Evolutionary conservation across 2,888 invertebrate species (phyloP).

Genomic region (Meghimatium bilineatum): DNA sequence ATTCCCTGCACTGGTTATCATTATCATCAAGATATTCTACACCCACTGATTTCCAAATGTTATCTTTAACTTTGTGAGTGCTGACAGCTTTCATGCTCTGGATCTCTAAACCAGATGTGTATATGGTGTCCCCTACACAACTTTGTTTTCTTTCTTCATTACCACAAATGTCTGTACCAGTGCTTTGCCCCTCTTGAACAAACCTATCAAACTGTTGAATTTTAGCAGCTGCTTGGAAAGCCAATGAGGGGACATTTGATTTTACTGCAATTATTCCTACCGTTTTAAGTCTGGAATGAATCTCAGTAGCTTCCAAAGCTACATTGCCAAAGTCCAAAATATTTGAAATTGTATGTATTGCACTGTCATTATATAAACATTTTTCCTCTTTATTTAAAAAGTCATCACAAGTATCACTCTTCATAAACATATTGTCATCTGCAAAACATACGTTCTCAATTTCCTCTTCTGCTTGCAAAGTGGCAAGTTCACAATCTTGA

Average conservation of each 20-base stretch:
- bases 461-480: neutral
- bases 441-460: neutral
- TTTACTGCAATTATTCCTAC: neutral
- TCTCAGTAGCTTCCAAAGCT: neutral
- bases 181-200: neutral
- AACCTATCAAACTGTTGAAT: neutral
- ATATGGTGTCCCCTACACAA: neutral
- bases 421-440: neutral
- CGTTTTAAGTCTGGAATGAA: neutral
- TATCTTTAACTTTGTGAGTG: neutral
- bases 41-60: neutral
- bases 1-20: neutral
- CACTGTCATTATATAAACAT: neutral
- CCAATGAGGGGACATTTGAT: no score
- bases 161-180: neutral
- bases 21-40: neutral
- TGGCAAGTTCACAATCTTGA: neutral
- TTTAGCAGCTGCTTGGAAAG: neutral
- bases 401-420: neutral
- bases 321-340: slow-evolving; percentile 2
- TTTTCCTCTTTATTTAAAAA: neutral
- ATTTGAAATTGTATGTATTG: neutral
- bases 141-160: neutral
- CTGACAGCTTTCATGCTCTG: neutral
- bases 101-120: neutral